Percentiles rank a stretch among this genome's conserved stretches.
These are phyloP conservation scores for Drosophila dunni DNA, from an alignment of 1,140 invertebrate species.

Conservation along the genomic window DNA sequence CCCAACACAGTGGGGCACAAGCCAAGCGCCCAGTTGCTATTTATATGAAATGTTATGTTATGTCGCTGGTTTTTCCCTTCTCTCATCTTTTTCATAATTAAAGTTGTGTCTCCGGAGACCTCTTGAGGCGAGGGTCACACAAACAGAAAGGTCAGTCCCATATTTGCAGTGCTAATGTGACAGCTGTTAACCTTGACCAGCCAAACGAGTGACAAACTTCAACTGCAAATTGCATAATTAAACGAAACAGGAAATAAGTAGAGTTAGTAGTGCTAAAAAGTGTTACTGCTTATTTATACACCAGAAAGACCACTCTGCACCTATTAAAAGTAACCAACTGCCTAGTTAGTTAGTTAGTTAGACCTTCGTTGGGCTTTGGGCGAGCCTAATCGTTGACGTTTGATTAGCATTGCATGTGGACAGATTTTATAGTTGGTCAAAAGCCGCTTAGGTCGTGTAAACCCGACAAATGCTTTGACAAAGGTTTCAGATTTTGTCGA, in stretches of 20 bases:
- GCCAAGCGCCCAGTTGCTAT: slow-evolving; percentile 30
- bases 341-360: slow-evolving; percentile 10
- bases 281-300: slow-evolving; percentile 7
- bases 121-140: background rate
- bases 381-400: slow-evolving; percentile 20
- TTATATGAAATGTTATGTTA: slow-evolving; percentile 48
- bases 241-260: slow-evolving; percentile 28
- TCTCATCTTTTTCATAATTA: slow-evolving; percentile 49
- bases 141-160: slow-evolving; percentile 38
- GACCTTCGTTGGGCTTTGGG: slow-evolving; percentile 19
- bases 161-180: slow-evolving; percentile 66
- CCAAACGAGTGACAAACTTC: slow-evolving; percentile 9
- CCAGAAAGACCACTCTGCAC: slow-evolving; percentile 3
- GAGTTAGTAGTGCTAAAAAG: background rate
- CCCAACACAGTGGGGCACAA: background rate
- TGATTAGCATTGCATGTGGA: slow-evolving; percentile 32
- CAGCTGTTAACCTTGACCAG: slow-evolving; percentile 70
- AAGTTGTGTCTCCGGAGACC: slow-evolving; percentile 52
- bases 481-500: slow-evolving; percentile 62
- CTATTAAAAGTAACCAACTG: slow-evolving; percentile 3
- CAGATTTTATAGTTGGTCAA: slow-evolving; percentile 31
- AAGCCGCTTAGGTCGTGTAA: slow-evolving; percentile 79
- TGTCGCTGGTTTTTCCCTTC: background rate
- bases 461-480: slow-evolving; percentile 60
- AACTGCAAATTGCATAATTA: slow-evolving; percentile 61